phyloP scores from a whole-genome alignment of 2,113 vertebrate genomes.

The Hyperoodon ampullatus region DNA sequence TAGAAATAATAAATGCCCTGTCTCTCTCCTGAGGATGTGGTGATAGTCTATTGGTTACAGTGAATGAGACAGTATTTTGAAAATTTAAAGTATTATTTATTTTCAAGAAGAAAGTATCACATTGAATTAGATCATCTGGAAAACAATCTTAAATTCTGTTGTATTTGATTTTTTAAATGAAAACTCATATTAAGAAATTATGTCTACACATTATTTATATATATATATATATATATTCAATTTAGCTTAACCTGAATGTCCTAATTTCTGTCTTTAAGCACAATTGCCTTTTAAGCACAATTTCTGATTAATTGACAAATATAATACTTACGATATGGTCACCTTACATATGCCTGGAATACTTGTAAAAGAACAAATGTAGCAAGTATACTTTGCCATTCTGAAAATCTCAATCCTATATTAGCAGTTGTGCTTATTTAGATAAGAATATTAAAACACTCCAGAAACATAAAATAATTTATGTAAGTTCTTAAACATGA shows the following conservation, averaged over 20 bases:
- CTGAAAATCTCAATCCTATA: neutral
- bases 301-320: neutral
- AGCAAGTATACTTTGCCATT: neutral
- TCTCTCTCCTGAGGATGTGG: neutral
- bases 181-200: neutral
- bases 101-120: neutral
- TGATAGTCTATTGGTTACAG: neutral
- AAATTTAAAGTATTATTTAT: slow-evolving; percentile 20
- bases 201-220: neutral
- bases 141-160: neutral
- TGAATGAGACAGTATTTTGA: neutral
- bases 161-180: neutral
- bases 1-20: neutral
- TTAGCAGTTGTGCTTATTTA: neutral
- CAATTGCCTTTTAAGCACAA: neutral
- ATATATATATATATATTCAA: neutral
- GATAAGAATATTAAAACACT: neutral
- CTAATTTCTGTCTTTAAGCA: neutral
- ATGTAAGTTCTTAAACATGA: neutral
- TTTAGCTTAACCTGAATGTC: neutral
- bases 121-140: neutral
- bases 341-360: neutral
- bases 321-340: neutral
- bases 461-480: neutral
- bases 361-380: neutral